A percentile compares a stretch with the other conserved stretches of the same genome.
Evolutionary conservation across 2,797 vertebrate genomes (phyloP).

Genomic region (Corythornis leucogaster): DNA sequence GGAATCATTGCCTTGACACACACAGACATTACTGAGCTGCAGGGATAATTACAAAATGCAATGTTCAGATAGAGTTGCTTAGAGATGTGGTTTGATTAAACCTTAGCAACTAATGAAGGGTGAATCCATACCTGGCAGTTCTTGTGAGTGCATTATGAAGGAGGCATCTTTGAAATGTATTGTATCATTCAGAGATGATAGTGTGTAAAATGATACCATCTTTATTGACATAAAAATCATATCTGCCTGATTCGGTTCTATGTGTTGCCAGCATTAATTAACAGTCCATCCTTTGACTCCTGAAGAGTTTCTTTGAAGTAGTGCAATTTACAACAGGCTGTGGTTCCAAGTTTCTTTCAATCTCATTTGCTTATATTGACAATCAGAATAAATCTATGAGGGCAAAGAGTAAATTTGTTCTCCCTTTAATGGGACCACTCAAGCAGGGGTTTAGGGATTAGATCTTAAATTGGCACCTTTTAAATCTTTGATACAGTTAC

Average conservation of each 20-base stretch:
- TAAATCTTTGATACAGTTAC: conserved; percentile 21
- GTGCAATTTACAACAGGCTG: neutral
- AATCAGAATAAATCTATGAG: neutral
- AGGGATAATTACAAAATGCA: conserved; percentile 6
- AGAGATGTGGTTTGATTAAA: conserved; percentile 20
- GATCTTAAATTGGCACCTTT: conserved; percentile 41
- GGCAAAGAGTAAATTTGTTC: conserved; percentile 22
- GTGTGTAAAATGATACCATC: neutral
- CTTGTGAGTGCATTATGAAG: neutral
- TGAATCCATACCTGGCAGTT: neutral
- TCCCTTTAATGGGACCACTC: conserved; percentile 11
- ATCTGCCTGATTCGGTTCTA: neutral
- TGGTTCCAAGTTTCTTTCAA: neutral
- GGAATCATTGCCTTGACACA: conserved; percentile 7
- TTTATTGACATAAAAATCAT: neutral
- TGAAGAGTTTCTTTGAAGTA: conserved; percentile 1
- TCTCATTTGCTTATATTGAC: conserved; percentile 26
- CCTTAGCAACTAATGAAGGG: neutral
- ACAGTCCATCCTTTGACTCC: neutral
- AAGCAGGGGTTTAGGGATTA: conserved; percentile 25
- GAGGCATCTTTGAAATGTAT: neutral
- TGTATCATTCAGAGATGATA: neutral
- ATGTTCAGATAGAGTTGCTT: neutral
- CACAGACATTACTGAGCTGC: neutral
- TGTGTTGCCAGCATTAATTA: neutral